phyloP scores from a whole-genome alignment of 2,797 vertebrate species.

The Pangasius larnaudii region DNA sequence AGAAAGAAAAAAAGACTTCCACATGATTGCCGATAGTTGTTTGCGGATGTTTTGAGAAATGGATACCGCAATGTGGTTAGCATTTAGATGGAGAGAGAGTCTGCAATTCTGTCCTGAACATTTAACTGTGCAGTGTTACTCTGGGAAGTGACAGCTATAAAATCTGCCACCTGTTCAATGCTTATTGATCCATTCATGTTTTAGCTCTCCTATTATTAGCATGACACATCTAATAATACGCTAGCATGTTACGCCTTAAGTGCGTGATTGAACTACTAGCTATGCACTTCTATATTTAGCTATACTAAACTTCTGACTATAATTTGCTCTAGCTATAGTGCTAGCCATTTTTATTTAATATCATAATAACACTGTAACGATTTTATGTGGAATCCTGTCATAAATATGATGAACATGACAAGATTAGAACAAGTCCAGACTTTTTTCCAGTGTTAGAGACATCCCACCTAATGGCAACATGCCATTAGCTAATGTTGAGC shows the following conservation, averaged over 20 bases:
- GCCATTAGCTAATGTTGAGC: background rate
- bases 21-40: background rate
- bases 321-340: background rate
- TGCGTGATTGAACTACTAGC: background rate
- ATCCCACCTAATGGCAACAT: background rate
- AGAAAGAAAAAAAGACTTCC: constrained; percentile 2
- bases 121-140: background rate
- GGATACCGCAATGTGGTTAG: constrained; percentile 3
- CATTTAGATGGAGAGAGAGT: background rate
- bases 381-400: background rate
- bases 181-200: background rate
- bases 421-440: background rate
- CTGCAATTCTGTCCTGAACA: background rate
- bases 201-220: background rate
- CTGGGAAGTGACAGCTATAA: background rate
- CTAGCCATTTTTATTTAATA: background rate
- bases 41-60: constrained; percentile 32
- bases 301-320: background rate
- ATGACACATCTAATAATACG: background rate
- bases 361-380: background rate
- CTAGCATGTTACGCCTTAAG: background rate
- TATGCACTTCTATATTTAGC: background rate
- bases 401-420: background rate
- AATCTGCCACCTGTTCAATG: background rate
- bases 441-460: background rate